These are phyloP conservation scores for Turritopsis dohrnii DNA, from an alignment of 30 jellyfish, hydroid and myxozoan genomes.

Conservation along the genomic window DNA sequence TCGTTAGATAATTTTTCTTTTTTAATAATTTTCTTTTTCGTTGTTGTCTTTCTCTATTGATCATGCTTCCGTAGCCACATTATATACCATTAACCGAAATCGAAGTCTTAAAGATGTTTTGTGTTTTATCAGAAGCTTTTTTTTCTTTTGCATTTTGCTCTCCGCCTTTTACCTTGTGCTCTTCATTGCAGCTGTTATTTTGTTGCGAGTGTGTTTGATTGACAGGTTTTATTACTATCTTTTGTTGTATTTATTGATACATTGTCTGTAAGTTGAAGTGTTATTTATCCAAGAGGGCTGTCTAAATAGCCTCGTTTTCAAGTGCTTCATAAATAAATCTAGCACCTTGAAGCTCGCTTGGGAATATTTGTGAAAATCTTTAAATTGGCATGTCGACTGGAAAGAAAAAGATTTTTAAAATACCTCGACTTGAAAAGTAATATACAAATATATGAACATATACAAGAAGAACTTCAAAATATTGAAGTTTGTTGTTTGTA, in stretches of 20 bases:
- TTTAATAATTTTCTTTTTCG: neutral
- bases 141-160: neutral
- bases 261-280: conserved; percentile 10
- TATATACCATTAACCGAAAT: neutral
- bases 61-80: neutral
- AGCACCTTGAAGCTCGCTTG: conserved; percentile 5
- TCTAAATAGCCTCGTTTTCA: conserved; percentile 18
- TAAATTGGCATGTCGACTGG: neutral
- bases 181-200: neutral
- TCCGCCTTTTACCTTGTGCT: neutral
- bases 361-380: conserved; percentile 8
- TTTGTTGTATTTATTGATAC: neutral
- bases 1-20: too few relatives aligned
- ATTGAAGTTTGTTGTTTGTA: neutral
- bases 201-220: conserved; percentile 3
- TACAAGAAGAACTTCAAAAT: neutral
- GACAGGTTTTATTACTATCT: neutral
- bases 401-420: neutral
- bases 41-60: neutral
- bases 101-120: neutral
- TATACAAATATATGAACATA: neutral
- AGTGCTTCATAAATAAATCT: neutral
- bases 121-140: neutral
- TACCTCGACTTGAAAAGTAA: neutral
- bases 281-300: conserved; percentile 18